phyloP scores from a whole-genome alignment of 2,797 vertebrate genomes.

The Acanthis flammea region DNA sequence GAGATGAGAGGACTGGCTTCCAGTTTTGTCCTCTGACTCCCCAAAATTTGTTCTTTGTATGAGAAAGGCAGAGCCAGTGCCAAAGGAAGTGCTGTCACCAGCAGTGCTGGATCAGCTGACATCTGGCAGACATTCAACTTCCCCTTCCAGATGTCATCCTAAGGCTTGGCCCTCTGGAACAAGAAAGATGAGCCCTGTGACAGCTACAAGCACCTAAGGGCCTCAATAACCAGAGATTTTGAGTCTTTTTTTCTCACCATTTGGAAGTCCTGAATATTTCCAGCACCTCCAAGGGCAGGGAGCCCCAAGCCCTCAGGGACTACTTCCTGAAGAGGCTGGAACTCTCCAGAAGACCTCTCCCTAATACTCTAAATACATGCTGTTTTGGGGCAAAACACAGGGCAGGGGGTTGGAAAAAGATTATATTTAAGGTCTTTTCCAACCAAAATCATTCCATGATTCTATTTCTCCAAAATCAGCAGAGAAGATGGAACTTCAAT shows the following conservation, averaged over 20 bases:
- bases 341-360: neutral
- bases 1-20: neutral
- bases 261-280: neutral
- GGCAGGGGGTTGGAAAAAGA: neutral
- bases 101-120: neutral
- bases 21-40: neutral
- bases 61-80: neutral
- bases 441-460: neutral
- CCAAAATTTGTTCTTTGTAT: neutral
- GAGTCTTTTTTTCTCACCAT: neutral
- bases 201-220: neutral
- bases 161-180: neutral
- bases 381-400: neutral
- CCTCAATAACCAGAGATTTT: neutral
- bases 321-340: neutral
- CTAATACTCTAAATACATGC: accelerated
- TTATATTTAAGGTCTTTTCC: neutral
- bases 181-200: neutral
- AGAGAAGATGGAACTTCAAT: accelerated
- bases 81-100: neutral
- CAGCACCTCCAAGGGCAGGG: neutral
- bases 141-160: neutral
- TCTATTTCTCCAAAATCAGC: neutral
- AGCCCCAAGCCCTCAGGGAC: neutral
- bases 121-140: neutral